Percentiles rank a stretch among this genome's conserved stretches.
Evolutionary conservation across 2,888 invertebrate genomes (phyloP).

Genomic region (Rhodophaea formosa): DNA sequence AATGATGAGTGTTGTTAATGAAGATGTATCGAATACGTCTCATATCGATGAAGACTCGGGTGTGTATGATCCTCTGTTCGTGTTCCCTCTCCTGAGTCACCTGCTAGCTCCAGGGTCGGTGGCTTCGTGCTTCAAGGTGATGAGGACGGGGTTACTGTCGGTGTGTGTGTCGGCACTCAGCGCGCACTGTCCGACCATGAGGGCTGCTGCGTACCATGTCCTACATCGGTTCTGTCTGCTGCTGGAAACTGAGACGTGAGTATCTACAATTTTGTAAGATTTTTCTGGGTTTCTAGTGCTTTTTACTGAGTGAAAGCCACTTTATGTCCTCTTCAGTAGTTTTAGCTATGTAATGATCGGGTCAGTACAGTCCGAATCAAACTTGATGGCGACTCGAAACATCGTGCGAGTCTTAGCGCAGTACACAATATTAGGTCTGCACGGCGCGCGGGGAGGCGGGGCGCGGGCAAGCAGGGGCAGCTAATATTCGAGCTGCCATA

Average conservation of each 20-base stretch:
- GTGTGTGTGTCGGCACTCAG: constrained; percentile 86
- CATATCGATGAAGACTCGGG: constrained; percentile 51
- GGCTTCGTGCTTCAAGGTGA: constrained; percentile 86
- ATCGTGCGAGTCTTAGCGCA: too few species aligned
- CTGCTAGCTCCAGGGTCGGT: constrained; percentile 88
- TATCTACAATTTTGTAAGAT: too few species aligned
- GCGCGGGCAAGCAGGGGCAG: too few species aligned
- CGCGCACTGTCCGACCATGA: constrained; percentile 83
- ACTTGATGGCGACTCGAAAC: too few species aligned
- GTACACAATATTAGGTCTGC: too few species aligned
- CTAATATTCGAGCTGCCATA: too few species aligned
- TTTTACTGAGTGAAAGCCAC: too few species aligned
- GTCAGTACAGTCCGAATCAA: too few species aligned
- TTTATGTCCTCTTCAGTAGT: too few species aligned
- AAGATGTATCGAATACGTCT: constrained; percentile 45
- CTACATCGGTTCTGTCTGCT: constrained; percentile 88
- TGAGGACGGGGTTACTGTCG: constrained; percentile 86
- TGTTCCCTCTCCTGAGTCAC: constrained; percentile 88
- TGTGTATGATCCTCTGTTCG: constrained; percentile 91
- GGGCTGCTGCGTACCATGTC: constrained; percentile 87
- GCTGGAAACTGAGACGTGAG: constrained; percentile 85
- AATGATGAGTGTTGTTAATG: constrained; percentile 35
- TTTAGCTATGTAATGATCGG: too few species aligned
- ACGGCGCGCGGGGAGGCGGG: too few species aligned
- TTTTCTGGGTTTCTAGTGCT: too few species aligned